Base-by-base conservation (phyloP, 2,888 invertebrate genomes). In the Conistra vaccinii region DNA sequence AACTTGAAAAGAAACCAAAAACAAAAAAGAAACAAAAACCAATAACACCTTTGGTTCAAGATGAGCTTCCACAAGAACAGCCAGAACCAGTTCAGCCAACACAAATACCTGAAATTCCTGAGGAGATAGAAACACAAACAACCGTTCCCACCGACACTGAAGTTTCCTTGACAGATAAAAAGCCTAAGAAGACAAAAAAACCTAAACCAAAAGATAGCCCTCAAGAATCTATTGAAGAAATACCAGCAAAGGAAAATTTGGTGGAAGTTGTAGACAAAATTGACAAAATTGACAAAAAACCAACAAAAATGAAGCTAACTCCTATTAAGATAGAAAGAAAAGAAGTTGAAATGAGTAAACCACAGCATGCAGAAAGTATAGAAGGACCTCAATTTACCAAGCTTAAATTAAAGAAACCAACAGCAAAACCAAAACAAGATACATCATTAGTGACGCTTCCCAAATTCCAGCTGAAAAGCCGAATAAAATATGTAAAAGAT, bases 381-480 rank as follows among this genome's bases (percentile, higher is more conserved):
- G 96, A 97, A 87, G 95, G 97, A 26, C 97, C 98, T 3, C 97
- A 97, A 86, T 97, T 98, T 83, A 97, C 97, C 67, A 97, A 97
- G 90, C 95, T 98, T 1, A 98, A 98, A 93, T 94, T 98, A 61
- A 98, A 97, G 90, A 98, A 98, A 93, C 93, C 97, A 6, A 87
- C 95, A 3, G 88, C 94, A 0, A 95, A 97, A 81, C 94, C 97
- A 12, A 97, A 97, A 87, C 93, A 94, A 87, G 96, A 96, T 65
- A 85, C 91, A 14, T 85, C 93, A 20, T 83, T 92, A 51, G 89
- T 94, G 0, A 93, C 93, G 80, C 93, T 98, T 69, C 98, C 98
- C 1, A 98, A 97, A 91, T 97, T 98, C 81, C 97, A 98, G 89
- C 93, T 98, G 1, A 98, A 98, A 89, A 98, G 98, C 91, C 97